These are phyloP conservation scores for Coracopsis vasa DNA, from an alignment of 2,113 vertebrate species.

Conservation along the genomic window DNA sequence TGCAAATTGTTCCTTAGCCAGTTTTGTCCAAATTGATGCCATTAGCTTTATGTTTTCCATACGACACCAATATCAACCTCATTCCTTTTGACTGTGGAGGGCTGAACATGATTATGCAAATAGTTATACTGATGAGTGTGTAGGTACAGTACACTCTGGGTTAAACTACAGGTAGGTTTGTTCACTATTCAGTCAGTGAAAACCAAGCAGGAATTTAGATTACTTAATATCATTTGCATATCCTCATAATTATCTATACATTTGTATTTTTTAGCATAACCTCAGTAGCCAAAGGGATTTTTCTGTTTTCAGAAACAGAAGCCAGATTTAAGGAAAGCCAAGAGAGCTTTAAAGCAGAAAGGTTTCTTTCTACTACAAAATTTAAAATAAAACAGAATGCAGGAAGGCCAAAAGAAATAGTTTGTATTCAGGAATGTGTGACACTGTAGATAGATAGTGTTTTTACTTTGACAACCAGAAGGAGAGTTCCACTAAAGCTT, in stretches of 20 bases:
- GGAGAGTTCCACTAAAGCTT: not conserved
- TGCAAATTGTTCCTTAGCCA: not conserved
- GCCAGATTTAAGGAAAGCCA: not conserved
- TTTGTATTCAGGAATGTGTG: not conserved
- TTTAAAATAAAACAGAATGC: not conserved
- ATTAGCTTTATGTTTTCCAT: fast-evolving
- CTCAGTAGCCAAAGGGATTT: not conserved
- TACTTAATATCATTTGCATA: fast-evolving
- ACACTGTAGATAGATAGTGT: not conserved
- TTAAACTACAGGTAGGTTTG: not conserved
- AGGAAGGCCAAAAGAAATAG: not conserved
- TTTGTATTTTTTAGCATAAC: not conserved
- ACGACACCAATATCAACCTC: not conserved
- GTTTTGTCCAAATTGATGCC: not conserved
- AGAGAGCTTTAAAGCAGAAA: not conserved
- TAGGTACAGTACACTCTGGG: not conserved
- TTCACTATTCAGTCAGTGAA: not conserved
- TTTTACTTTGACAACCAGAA: not conserved
- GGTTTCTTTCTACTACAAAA: not conserved
- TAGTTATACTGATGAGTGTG: not conserved
- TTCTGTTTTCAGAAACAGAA: not conserved
- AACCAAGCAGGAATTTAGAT: not conserved
- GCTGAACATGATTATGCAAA: not conserved
- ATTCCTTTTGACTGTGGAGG: not conserved
- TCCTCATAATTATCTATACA: not conserved